Evolutionary conservation across 2,888 invertebrate species (phyloP).

Genomic region (Meta bourneti): DNA sequence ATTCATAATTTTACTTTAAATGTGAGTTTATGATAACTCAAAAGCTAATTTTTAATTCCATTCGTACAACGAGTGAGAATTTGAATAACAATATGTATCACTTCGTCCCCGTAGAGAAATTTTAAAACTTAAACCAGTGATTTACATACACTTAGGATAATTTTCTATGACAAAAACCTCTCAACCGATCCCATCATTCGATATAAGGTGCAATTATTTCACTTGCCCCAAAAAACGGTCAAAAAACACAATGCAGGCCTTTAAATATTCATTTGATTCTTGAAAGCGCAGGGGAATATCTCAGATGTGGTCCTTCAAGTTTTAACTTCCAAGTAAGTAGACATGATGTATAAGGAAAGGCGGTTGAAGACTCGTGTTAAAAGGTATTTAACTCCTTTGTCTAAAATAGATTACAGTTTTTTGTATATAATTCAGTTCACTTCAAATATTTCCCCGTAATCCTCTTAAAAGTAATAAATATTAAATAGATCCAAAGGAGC

Average conservation of each 20-base stretch:
- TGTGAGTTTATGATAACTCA: too few species aligned
- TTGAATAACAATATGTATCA: too few species aligned
- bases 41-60: too few species aligned
- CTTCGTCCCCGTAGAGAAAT: too few species aligned
- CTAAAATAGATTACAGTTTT: not conserved
- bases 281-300: not conserved
- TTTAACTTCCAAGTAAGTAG: not conserved
- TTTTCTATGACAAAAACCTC: not conserved
- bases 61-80: too few species aligned
- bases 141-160: not conserved
- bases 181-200: not conserved
- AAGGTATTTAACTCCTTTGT: not conserved
- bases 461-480: conserved; percentile 57
- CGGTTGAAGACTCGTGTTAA: not conserved
- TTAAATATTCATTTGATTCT: not conserved
- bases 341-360: not conserved
- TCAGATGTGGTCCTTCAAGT: not conserved
- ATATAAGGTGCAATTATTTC: not conserved
- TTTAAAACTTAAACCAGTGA: too few species aligned
- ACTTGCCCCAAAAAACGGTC: not conserved
- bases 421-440: not conserved
- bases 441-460: conserved; percentile 10
- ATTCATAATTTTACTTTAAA: too few species aligned
- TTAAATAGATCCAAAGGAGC: conserved; percentile 45
- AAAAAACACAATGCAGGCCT: not conserved